Evolutionary conservation across 2,888 invertebrate genomes (phyloP).

Genomic region (Lypha dubia): DNA sequence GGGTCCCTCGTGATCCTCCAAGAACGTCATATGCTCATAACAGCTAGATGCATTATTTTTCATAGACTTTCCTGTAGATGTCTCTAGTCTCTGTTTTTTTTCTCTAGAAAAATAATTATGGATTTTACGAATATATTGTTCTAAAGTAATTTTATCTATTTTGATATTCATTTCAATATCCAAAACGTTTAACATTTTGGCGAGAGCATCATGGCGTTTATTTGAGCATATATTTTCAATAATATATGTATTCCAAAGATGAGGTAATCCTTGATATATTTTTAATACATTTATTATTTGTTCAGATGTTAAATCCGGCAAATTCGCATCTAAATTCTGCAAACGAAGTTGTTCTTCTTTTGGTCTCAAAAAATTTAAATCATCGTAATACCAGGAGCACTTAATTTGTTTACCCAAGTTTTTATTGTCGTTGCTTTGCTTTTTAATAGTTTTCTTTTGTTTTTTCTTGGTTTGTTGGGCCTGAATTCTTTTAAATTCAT

Average conservation of each 20-base stretch:
- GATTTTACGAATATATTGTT: constrained; percentile 57
- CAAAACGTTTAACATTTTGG: constrained; percentile 56
- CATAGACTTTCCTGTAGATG: background rate
- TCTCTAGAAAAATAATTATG: constrained; percentile 62
- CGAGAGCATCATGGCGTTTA: constrained; percentile 60
- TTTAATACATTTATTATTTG: constrained; percentile 58
- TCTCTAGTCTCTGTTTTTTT: constrained; percentile 52
- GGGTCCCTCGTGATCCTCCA: constrained; percentile 66
- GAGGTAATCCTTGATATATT: constrained; percentile 62
- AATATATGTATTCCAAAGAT: constrained; percentile 68
- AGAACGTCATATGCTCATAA: constrained; percentile 57
- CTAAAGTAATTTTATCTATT: constrained; percentile 28
- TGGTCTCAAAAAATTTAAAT: constrained; percentile 55
- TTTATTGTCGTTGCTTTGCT: constrained; percentile 31
- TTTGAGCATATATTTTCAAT: constrained; percentile 63
- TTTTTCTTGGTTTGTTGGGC: constrained; percentile 18
- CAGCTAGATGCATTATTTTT: constrained; percentile 25
- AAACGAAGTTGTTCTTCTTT: constrained; percentile 31
- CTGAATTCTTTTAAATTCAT: constrained; percentile 51
- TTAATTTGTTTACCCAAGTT: constrained; percentile 29
- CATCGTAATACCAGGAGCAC: constrained; percentile 57
- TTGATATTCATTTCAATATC: constrained; percentile 52
- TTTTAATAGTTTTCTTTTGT: constrained; percentile 38
- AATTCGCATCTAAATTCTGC: constrained; percentile 44
- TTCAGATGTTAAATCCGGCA: constrained; percentile 51